Conservation (phyloP, 2,888 invertebrate genomes). For the Leucophenga maculata region DNA sequence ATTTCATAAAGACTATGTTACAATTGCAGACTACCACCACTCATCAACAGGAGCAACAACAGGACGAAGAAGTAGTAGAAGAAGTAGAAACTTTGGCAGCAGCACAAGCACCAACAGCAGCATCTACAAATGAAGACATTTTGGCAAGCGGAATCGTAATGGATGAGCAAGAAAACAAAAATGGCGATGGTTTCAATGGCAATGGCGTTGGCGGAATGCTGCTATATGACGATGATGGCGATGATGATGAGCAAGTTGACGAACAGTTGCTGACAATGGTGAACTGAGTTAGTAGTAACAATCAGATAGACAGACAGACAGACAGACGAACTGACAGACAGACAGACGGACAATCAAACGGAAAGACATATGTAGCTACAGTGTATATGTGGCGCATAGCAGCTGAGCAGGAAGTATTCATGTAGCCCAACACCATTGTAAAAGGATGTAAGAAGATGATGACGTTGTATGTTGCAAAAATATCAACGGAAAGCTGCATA, state of each 20-base stretch:
- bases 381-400: neutral
- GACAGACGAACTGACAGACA: no score
- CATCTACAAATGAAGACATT: constrained; percentile 10
- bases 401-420: neutral
- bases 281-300: constrained; percentile 8
- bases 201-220: constrained; percentile 12
- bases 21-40: constrained; percentile 21
- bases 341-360: neutral
- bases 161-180: neutral
- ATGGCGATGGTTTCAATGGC: constrained; percentile 3
- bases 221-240: neutral
- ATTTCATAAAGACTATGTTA: constrained; percentile 23
- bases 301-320: neutral
- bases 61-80: neutral
- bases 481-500: neutral
- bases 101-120: neutral
- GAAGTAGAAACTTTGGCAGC: neutral
- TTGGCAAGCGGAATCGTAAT: constrained; percentile 14
- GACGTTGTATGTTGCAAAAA: neutral
- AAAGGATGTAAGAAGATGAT: neutral
- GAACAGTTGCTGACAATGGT: constrained; percentile 4
- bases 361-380: neutral
- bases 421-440: no score
- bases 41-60: neutral
- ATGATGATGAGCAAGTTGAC: constrained; percentile 9